Evolutionary conservation across 2,113 vertebrate genomes (phyloP).

Genomic region (Mellivora capensis): DNA sequence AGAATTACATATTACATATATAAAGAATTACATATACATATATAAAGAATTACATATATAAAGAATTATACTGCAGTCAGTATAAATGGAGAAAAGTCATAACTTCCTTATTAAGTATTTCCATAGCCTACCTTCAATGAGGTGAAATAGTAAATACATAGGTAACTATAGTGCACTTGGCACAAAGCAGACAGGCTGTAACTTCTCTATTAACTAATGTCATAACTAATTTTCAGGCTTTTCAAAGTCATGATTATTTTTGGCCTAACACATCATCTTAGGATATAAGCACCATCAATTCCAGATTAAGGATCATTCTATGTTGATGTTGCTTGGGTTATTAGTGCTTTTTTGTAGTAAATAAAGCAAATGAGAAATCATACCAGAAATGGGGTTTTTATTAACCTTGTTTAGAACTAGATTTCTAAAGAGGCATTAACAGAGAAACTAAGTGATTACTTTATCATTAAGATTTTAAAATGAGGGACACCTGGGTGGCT

Average conservation of each 20-base stretch:
- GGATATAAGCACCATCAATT: not conserved
- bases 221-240: not conserved
- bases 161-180: not conserved
- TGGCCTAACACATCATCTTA: not conserved
- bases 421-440: not conserved
- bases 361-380: constrained; percentile 27
- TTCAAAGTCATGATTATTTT: not conserved
- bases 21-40: not conserved
- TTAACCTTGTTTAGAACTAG: not conserved
- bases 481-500: too few species aligned
- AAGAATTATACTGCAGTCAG: not conserved
- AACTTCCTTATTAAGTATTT: not conserved
- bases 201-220: not conserved
- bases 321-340: not conserved
- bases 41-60: not conserved
- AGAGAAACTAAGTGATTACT: not conserved
- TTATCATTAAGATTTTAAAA: not conserved
- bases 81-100: not conserved
- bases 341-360: not conserved
- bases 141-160: not conserved
- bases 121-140: not conserved
- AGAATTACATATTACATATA: not conserved
- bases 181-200: not conserved
- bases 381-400: not conserved
- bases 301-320: not conserved